phyloP scores from a whole-genome alignment of 1,140 invertebrate species.

The Lepidurus couesii region DNA sequence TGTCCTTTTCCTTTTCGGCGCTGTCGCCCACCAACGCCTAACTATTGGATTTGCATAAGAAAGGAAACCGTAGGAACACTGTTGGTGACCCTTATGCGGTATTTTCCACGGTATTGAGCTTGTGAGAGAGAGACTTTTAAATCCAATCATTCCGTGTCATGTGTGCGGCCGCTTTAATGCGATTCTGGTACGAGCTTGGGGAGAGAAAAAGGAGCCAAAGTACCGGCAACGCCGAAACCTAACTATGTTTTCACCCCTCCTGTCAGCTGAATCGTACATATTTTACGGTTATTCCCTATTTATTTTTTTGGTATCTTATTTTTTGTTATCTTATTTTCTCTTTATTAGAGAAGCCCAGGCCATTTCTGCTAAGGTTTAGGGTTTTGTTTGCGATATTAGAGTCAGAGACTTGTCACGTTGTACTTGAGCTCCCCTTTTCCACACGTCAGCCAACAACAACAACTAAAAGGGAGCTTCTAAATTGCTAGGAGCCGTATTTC shows the following conservation, averaged over 20 bases:
- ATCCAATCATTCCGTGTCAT: constrained; percentile 15
- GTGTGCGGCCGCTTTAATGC: background rate
- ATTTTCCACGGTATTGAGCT: background rate
- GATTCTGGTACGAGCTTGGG: background rate
- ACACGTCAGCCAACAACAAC: constrained; percentile 8
- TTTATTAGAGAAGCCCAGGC: no score
- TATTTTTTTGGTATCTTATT: no score
- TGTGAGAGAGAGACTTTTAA: background rate
- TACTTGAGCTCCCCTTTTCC: constrained; percentile 5
- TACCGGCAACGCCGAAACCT: background rate
- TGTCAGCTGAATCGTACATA: no score
- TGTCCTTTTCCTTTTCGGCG: constrained; percentile 1
- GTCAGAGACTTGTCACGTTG: constrained; percentile 11
- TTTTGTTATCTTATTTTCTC: no score
- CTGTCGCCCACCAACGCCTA: background rate
- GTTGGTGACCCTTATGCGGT: background rate
- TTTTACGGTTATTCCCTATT: no score
- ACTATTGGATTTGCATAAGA: constrained; percentile 19
- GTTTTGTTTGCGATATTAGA: no score
- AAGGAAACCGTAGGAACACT: background rate
- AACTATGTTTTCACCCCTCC: background rate
- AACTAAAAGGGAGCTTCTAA: background rate
- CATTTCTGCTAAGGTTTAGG: no score
- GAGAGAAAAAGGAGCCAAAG: background rate
- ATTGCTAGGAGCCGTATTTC: background rate